phyloP scores from a whole-genome alignment of 2,113 vertebrate species.

The Pedetes capensis region DNA sequence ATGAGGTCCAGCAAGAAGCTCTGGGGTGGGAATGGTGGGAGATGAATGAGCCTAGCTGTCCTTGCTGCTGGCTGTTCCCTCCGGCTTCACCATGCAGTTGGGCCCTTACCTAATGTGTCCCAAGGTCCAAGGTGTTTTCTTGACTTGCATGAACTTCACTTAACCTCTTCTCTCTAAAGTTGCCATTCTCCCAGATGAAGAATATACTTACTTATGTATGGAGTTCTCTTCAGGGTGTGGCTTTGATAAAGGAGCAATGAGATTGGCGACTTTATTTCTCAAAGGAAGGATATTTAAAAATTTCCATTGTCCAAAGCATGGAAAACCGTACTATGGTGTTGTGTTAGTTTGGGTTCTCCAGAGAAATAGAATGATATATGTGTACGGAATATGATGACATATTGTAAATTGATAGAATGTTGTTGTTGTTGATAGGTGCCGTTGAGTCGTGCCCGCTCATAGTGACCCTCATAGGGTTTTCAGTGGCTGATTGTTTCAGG shows the following conservation, averaged over 20 bases:
- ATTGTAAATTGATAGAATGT: no score
- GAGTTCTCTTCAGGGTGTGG: not conserved
- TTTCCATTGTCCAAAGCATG: not conserved
- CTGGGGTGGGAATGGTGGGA: not conserved
- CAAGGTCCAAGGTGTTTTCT: not conserved
- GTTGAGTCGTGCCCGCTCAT: no score
- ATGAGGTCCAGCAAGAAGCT: rapidly evolving
- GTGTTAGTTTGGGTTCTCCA: not conserved
- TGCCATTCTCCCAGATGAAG: not conserved
- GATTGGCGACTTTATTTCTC: not conserved
- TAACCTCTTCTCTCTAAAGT: not conserved
- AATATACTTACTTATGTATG: not conserved
- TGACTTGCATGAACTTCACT: not conserved
- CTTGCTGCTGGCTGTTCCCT: rapidly evolving
- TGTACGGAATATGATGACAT: no score
- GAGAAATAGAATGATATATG: not conserved
- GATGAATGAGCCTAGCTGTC: no score
- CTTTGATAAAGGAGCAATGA: not conserved
- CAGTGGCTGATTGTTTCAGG: no score
- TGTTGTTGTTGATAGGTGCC: no score
- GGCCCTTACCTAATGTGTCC: not conserved
- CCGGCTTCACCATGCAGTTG: not conserved
- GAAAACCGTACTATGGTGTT: not conserved
- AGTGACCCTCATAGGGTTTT: no score
- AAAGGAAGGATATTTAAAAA: not conserved